Conservation (phyloP, 2,888 invertebrate genomes). For the Ennomos erosarius region DNA sequence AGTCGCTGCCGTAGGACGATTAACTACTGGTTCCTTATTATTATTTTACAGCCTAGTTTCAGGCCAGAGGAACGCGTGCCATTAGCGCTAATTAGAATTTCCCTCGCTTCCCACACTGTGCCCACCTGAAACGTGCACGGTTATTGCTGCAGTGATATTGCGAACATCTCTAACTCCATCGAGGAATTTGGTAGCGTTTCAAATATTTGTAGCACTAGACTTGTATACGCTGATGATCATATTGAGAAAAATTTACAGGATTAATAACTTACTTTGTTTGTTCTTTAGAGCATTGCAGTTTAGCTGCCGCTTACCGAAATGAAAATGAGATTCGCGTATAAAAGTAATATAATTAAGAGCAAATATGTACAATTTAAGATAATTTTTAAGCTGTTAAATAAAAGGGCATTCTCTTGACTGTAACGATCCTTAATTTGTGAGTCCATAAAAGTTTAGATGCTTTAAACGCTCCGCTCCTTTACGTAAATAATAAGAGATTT, state of each 20-base stretch:
- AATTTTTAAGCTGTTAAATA: not conserved
- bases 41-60: constrained; percentile 56
- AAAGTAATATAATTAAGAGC: no score
- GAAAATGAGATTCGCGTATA: no score
- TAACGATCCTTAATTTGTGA: constrained; percentile 18
- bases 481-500: constrained; percentile 15
- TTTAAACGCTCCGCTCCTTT: not conserved
- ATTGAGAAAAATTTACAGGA: no score
- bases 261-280: no score
- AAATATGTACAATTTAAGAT: no score
- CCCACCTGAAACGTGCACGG: constrained; percentile 39
- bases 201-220: not conserved
- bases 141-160: constrained; percentile 36
- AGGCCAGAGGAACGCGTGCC: constrained; percentile 66
- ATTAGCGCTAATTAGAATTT: constrained; percentile 81
- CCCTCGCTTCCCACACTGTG: constrained; percentile 42
- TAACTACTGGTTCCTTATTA: constrained; percentile 19
- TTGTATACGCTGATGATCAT: no score
- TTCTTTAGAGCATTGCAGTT: no score
- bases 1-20: not conserved
- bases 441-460: constrained; percentile 8
- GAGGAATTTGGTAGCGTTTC: constrained; percentile 14
- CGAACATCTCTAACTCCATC: constrained; percentile 24
- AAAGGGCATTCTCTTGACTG: not conserved
- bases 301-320: no score